phyloP scores from a whole-genome alignment of 2,888 invertebrate species.

The Biston betularia region DNA sequence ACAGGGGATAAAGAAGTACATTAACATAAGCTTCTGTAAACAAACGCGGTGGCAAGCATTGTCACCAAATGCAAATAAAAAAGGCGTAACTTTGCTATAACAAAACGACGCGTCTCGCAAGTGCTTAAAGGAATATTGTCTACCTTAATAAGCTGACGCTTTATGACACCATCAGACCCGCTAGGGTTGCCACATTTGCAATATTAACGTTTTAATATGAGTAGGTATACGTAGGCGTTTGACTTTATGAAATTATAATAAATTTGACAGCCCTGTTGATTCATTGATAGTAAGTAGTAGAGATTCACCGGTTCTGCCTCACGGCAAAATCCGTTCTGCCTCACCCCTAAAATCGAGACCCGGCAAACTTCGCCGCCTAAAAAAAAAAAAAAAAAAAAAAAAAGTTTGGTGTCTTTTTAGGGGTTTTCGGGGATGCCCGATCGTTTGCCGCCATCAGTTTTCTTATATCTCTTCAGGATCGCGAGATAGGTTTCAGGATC shows the following conservation, averaged over 20 bases:
- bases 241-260: background rate
- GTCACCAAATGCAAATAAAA: constrained; percentile 14
- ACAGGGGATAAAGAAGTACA: background rate
- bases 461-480: too few species aligned
- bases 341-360: too few species aligned
- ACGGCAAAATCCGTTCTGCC: too few species aligned
- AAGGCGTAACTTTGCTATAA: constrained; percentile 14
- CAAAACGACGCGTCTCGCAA: constrained; percentile 3
- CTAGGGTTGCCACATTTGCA: constrained; percentile 9
- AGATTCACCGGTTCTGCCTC: too few species aligned
- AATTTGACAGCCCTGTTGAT: too few species aligned
- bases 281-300: too few species aligned
- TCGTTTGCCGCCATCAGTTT: too few species aligned
- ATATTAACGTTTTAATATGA: background rate
- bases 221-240: background rate
- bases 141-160: constrained; percentile 22
- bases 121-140: constrained; percentile 17
- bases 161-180: constrained; percentile 9
- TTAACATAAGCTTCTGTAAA: background rate
- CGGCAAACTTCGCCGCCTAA: too few species aligned
- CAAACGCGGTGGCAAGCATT: constrained; percentile 10
- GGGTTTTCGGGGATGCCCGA: too few species aligned
- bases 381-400: too few species aligned
- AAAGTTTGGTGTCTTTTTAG: too few species aligned
- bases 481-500: too few species aligned